These are phyloP conservation scores for Oncorhynchus clarkii DNA, from an alignment of 2,113 vertebrate genomes.

Conservation along the genomic window DNA sequence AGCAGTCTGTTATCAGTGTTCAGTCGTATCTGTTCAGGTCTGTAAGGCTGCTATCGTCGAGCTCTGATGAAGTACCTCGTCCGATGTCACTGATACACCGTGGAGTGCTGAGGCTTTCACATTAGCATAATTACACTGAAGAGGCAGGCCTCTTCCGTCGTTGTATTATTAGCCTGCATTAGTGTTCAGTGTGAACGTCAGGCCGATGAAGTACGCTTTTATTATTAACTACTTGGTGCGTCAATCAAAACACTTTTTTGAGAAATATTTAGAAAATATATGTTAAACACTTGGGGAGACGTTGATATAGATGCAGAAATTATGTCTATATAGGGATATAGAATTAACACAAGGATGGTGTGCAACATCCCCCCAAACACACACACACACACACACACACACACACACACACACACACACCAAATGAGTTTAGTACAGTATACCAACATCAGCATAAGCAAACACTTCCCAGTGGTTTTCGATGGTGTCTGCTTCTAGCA, in stretches of 20 bases:
- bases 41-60: conserved; percentile 40
- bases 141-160: conserved; percentile 62
- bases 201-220: conserved; percentile 62
- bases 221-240: conserved; percentile 59
- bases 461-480: conserved; percentile 29
- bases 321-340: not conserved
- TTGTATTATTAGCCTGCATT: conserved; percentile 66
- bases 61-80: conserved; percentile 63
- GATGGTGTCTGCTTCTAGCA: not conserved
- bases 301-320: conserved; percentile 5
- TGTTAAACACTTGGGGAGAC: conserved; percentile 18
- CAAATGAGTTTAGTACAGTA: conserved; percentile 9
- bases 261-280: conserved; percentile 22
- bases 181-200: conserved; percentile 54
- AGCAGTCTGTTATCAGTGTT: conserved; percentile 24
- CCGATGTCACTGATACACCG: conserved; percentile 56
- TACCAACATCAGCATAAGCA: conserved; percentile 26
- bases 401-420: conserved; percentile 1
- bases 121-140: conserved; percentile 70
- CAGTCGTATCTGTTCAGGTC: conserved; percentile 44
- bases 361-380: not conserved
- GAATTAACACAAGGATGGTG: no score
- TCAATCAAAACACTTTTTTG: conserved; percentile 40
- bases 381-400: not conserved
- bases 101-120: conserved; percentile 61